Base-by-base conservation (phyloP, 1,140 invertebrate species). In the Neocloeon triangulifer region DNA sequence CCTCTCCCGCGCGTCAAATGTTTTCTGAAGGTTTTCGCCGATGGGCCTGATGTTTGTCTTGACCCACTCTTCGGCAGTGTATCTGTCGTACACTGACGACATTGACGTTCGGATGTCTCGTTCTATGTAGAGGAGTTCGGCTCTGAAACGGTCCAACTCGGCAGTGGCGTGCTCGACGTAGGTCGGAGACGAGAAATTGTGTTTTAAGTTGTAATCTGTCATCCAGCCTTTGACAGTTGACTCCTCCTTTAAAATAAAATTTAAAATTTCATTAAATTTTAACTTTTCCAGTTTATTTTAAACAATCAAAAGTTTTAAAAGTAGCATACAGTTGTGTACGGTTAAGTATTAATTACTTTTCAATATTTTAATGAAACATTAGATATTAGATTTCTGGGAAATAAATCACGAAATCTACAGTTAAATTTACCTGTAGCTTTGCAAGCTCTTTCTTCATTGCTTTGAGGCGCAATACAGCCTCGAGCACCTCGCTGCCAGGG, bases 11-110 rank as follows among this genome's bases (percentile, higher is more conserved):
- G 25, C 33, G 19, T 38, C 29, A 12, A 23, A 28, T 3, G 56
- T 28, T n/a, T 43, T 39, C 27, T 57, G 44, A 20, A 60, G 36
- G 33, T 50, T 45, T 7, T 48, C 38, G 16, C 53, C 41, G 8
- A 50, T 40, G 3, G 58, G 55, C 28, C 49, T 51, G 12, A 60
- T 44, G 30, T 54, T 51, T 32, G 53, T 51, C 28, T 53, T 51
- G 8, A 60, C 45, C 58, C 58, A 60, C 41, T 60, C 58, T 5
- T 49, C 41, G 15, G 52, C 41, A 8, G 55, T 58, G 31, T 44
- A 52, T 20, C 49, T 43, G 34, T 61, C 57, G 34, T 46, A 59
- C 18, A 56, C 46, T 26, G 51, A 48, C 2, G 41, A 32, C 25
- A 60, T 38, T 5, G 53, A 44, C 30, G 53, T 43, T 10, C 27